Evolutionary conservation across 1,140 invertebrate genomes (phyloP).

Genomic region (Tenebrio molitor): DNA sequence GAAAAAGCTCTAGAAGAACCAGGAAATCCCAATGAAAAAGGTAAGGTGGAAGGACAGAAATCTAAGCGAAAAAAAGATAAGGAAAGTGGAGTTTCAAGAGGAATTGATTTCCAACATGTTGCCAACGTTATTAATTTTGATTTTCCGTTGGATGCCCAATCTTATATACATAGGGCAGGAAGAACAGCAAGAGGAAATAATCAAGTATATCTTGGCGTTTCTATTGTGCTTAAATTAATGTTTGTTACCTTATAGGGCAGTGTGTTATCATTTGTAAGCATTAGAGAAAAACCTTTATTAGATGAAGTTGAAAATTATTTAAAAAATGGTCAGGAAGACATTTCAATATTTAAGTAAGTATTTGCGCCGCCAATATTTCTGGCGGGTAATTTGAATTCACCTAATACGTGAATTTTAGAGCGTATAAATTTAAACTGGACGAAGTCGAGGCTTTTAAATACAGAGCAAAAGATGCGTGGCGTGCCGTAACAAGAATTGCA

Average conservation of each 20-base stretch:
- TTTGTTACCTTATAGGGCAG: slow-evolving; percentile 77
- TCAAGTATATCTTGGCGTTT: too few species aligned
- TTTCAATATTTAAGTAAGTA: slow-evolving; percentile 68
- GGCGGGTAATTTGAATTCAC: slow-evolving; percentile 37
- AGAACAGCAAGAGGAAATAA: slow-evolving; percentile 93
- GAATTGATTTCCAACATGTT: slow-evolving; percentile 98
- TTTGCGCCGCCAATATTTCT: too few species aligned
- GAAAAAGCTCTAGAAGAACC: slow-evolving; percentile 85
- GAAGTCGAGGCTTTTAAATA: slow-evolving; percentile 97
- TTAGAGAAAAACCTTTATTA: slow-evolving; percentile 83
- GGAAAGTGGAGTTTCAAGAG: slow-evolving; percentile 95
- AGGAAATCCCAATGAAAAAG: slow-evolving; percentile 64
- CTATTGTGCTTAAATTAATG: slow-evolving; percentile 5
- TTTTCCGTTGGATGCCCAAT: slow-evolving; percentile 88
- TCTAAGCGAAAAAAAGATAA: slow-evolving; percentile 86
- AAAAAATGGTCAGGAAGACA: slow-evolving; percentile 71
- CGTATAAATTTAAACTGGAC: slow-evolving; percentile 94
- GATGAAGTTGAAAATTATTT: slow-evolving; percentile 84
- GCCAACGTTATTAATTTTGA: slow-evolving; percentile 99
- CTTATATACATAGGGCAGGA: slow-evolving; percentile 96
- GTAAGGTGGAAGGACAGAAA: slow-evolving; percentile 65
- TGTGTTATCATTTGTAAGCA: slow-evolving; percentile 93
- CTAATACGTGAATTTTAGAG: slow-evolving; percentile 70
- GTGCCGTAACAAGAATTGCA: slow-evolving; percentile 92
- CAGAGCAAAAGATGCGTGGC: slow-evolving; percentile 93